phyloP scores from a whole-genome alignment of 2,888 invertebrate genomes.

The Acanthococcus lagerstroemiae region DNA sequence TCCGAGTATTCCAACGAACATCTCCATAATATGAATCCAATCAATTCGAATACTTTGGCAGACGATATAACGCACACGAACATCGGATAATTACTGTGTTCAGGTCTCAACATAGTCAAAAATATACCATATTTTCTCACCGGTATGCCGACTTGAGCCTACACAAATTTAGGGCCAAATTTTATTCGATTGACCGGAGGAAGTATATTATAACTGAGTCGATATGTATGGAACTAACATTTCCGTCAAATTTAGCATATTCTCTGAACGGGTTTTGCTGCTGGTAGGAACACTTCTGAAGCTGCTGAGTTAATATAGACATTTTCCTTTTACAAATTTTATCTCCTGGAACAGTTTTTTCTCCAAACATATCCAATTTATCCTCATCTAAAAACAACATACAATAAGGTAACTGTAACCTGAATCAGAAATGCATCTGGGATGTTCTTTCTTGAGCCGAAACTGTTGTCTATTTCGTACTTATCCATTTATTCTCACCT shows the following conservation, averaged over 20 bases:
- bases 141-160: constrained; percentile 61
- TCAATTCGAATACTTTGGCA: constrained; percentile 80
- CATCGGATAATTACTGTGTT: constrained; percentile 73
- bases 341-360: constrained; percentile 45
- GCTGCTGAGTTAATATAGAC: constrained; percentile 63
- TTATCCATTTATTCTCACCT: no score
- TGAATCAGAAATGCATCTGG: not conserved
- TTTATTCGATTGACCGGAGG: not conserved
- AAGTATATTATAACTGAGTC: not conserved
- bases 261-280: constrained; percentile 79
- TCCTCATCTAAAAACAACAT: constrained; percentile 45
- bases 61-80: constrained; percentile 67
- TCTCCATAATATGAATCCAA: constrained; percentile 86
- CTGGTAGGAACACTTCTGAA: constrained; percentile 64
- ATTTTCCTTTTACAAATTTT: constrained; percentile 31
- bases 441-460: not conserved
- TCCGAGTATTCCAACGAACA: constrained; percentile 46
- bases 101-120: constrained; percentile 73
- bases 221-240: constrained; percentile 42
- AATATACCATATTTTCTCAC: constrained; percentile 82
- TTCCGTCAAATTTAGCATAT: constrained; percentile 86
- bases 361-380: constrained; percentile 46
- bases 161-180: constrained; percentile 22
- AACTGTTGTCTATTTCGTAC: not conserved
- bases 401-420: constrained; percentile 15